A percentile compares a stretch with the other conserved stretches of the same genome.
phyloP scores from a whole-genome alignment of 2,888 invertebrate species.

The Oxystoma pomonae region DNA sequence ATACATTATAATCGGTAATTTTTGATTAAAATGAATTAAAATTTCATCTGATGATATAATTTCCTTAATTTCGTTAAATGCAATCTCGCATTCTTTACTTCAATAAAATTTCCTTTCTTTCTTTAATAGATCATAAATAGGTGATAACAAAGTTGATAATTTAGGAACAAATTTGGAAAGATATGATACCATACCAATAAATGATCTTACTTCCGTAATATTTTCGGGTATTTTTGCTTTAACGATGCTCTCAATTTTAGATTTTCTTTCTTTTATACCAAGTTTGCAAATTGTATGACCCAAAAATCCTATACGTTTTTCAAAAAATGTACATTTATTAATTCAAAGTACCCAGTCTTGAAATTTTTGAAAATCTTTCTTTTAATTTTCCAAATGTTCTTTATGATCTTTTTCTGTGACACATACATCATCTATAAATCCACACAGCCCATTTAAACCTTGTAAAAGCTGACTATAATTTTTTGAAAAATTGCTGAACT shows the following conservation, averaged over 20 bases:
- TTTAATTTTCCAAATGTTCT: slow-evolving; percentile 8
- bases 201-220: slow-evolving; percentile 15
- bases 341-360: not conserved
- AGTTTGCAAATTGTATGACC: slow-evolving; percentile 26
- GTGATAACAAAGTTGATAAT: slow-evolving; percentile 10
- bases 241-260: slow-evolving; percentile 23
- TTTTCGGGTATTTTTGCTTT: slow-evolving; percentile 17
- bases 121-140: slow-evolving; percentile 20
- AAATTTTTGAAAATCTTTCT: slow-evolving; percentile 24
- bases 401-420: slow-evolving; percentile 7
- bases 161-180: slow-evolving; percentile 19
- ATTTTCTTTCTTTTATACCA: slow-evolving; percentile 21
- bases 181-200: slow-evolving; percentile 21
- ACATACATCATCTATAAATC: slow-evolving; percentile 12
- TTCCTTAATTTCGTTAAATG: slow-evolving; percentile 17
- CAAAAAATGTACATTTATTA: slow-evolving; percentile 28
- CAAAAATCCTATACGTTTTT: slow-evolving; percentile 35
- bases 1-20: slow-evolving; percentile 18
- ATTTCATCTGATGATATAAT: slow-evolving; percentile 20
- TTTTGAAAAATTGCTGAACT: slow-evolving; percentile 38
- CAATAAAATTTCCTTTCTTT: slow-evolving; percentile 19
- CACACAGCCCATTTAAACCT: slow-evolving; percentile 6
- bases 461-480: slow-evolving; percentile 8
- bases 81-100: slow-evolving; percentile 19
- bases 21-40: slow-evolving; percentile 25